Base-by-base conservation (phyloP, 2,888 invertebrate genomes). In the Aporophyla nigra region DNA sequence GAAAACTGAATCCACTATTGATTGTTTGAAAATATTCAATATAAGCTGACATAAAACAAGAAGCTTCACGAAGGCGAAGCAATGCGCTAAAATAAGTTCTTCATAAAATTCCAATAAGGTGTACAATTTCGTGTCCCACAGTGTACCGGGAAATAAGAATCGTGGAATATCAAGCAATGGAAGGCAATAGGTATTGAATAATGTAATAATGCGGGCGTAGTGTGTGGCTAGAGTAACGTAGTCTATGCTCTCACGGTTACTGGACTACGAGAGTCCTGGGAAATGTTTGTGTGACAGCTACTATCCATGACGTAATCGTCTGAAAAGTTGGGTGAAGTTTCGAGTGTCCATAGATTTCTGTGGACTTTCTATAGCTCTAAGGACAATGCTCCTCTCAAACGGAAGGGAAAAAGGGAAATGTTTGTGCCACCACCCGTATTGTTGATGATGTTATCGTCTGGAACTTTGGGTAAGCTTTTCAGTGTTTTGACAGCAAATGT, bases 81-180 rank as follows among this genome's bases (percentile, higher is more conserved):
- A 19, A 24, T 19, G 46, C 5, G 21, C 12, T 10, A 12, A 46
- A 2, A 0, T 5, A 9, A 51, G 12, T 21, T 21, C 7, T 14
- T 21, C 10, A 19, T 19, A n/a, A 40, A 40, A 59, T 70, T 0
- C 10, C 19, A 59, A 63, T 54, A 24, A 51, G n/a, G 79, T 80
- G 72, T 80, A 73, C 82, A 69, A 73, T 90, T 83, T 84, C 67
- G 59, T 78, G 87, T 71, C 78, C 68, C 66, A 68, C 80, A 80
- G 80, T 82, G 76, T 84, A 84, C 78, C 78, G 81, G 89, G 90
- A 87, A 87, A 84, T 80, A 74, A 83, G 86, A 87, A 85, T 89
- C 90, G 90, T 90, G 91, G 91, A 86, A 88, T 91, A 91, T 65
- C 86, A 88, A 90, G 77, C 71, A 24, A 24, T 63, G 40, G 68